Percentiles rank a stretch among this genome's conserved stretches.
These are phyloP conservation scores for Synergus japonicus DNA, from an alignment of 2,888 invertebrate genomes.

Conservation along the genomic window DNA sequence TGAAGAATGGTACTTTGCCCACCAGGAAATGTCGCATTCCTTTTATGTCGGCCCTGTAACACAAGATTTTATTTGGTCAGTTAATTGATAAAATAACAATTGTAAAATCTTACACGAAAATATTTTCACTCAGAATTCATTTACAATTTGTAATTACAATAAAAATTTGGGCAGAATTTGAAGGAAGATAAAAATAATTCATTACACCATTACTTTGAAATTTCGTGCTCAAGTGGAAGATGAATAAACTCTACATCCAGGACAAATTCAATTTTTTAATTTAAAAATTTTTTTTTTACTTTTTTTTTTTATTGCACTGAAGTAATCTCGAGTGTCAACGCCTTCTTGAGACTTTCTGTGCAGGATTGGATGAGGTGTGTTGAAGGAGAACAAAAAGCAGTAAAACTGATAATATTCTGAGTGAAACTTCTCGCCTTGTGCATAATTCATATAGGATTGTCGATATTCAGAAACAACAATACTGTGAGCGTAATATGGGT, in stretches of 20 bases:
- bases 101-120: neutral
- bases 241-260: neutral
- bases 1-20: constrained; percentile 84
- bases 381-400: constrained; percentile 53
- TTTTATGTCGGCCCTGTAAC: constrained; percentile 85
- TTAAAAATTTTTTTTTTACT: neutral
- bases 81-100: neutral
- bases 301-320: neutral
- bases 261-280: neutral
- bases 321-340: constrained; percentile 7
- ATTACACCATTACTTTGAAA: too few species aligned
- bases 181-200: too few species aligned
- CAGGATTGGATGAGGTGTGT: neutral
- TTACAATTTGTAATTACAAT: neutral
- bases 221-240: too few species aligned
- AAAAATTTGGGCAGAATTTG: too few species aligned
- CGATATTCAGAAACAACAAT: constrained; percentile 54
- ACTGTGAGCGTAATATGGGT: constrained; percentile 44
- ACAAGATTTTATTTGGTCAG: constrained; percentile 8
- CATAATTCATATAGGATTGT: constrained; percentile 62
- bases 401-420: constrained; percentile 59
- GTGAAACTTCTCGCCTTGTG: constrained; percentile 52
- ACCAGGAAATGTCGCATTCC: constrained; percentile 89
- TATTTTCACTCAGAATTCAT: neutral
- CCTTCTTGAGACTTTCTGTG: neutral